Conservation (phyloP, 2,888 invertebrate genomes). For the Tetragnatha montana region DNA sequence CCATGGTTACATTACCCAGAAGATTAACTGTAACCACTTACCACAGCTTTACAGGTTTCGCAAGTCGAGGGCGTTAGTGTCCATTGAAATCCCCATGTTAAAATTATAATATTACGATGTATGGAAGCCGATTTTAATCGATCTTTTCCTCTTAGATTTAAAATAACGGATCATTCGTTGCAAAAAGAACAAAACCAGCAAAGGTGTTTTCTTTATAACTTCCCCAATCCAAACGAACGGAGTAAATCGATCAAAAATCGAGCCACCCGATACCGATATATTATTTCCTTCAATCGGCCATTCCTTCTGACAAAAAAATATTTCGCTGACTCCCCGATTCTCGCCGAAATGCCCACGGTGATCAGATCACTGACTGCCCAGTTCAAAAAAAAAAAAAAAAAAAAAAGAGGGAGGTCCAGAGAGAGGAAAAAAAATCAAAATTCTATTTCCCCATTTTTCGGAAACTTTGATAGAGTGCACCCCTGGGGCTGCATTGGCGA, state of each 20-base stretch:
- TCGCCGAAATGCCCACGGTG: slow-evolving; percentile 9
- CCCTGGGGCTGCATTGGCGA: slow-evolving; percentile 41
- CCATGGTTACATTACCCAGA: too few species aligned
- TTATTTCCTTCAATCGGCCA: not conserved
- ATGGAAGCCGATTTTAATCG: too few species aligned
- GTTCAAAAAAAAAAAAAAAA: not conserved
- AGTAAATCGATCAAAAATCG: not conserved
- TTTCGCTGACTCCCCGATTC: slow-evolving; percentile 40
- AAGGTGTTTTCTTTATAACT: too few species aligned
- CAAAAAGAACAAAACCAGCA: too few species aligned
- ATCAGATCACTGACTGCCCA: slow-evolving; percentile 12
- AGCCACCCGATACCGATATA: not conserved
- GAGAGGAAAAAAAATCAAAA: slow-evolving; percentile 13
- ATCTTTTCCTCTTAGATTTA: too few species aligned
- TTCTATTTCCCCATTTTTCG: slow-evolving; percentile 39
- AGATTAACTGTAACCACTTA: too few species aligned
- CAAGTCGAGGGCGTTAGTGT: too few species aligned
- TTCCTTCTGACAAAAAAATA: slow-evolving; percentile 13
- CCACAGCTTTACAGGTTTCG: too few species aligned
- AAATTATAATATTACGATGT: too few species aligned
- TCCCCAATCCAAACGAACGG: not conserved
- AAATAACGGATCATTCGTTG: too few species aligned
- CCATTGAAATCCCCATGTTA: too few species aligned
- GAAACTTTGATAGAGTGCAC: slow-evolving; percentile 51
- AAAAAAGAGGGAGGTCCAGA: not conserved